These are phyloP conservation scores for Sinonovacula constricta DNA, from an alignment of 1,140 invertebrate species.

Conservation along the genomic window DNA sequence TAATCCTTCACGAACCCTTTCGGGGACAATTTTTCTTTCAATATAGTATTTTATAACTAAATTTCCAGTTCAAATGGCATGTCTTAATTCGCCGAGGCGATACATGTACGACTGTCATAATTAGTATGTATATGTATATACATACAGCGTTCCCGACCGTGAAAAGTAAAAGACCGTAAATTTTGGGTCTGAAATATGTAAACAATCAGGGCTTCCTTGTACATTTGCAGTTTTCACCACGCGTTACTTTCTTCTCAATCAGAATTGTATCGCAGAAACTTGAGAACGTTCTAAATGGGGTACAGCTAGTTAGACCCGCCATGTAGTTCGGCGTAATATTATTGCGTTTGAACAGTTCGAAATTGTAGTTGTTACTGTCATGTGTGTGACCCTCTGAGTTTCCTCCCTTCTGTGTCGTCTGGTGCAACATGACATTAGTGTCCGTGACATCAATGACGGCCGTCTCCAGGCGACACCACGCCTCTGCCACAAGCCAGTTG, in stretches of 20 bases:
- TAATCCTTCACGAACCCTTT: too few species aligned
- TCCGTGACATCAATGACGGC: conserved; percentile 40
- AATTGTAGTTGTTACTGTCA: conserved; percentile 18
- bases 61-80: too few species aligned
- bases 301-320: conserved; percentile 40
- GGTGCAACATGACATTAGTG: conserved; percentile 31
- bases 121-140: too few species aligned
- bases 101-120: too few species aligned
- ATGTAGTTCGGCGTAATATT: conserved; percentile 43
- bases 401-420: conserved; percentile 46
- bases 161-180: too few species aligned
- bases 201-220: too few species aligned
- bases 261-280: conserved; percentile 31
- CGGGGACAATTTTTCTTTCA: too few species aligned
- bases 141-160: too few species aligned
- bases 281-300: conserved; percentile 9
- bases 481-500: conserved; percentile 56
- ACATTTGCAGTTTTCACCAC: conserved; percentile 22
- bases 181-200: too few species aligned
- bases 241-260: background rate
- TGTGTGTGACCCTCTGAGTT: conserved; percentile 38
- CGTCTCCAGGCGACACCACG: conserved; percentile 37
- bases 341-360: conserved; percentile 30
- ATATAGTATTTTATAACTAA: too few species aligned
- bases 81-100: too few species aligned